Conservation (phyloP, 2,113 vertebrate genomes). For the Bombycilla garrulus region DNA sequence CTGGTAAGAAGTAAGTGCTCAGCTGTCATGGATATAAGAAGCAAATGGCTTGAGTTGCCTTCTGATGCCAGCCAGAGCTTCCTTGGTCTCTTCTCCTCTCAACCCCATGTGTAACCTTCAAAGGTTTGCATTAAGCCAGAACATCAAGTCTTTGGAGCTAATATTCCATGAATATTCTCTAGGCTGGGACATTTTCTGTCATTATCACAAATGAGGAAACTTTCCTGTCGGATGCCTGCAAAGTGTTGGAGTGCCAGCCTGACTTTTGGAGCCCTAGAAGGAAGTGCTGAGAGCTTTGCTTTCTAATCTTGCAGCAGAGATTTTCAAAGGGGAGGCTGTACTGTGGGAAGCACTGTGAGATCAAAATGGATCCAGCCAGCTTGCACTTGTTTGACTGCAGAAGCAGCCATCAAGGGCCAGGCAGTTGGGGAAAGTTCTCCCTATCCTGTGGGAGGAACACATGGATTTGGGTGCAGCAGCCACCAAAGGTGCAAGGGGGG, state of each 20-base stretch:
- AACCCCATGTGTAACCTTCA: background rate
- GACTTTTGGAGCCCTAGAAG: slow-evolving; percentile 3
- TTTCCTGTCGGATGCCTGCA: background rate
- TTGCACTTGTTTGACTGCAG: background rate
- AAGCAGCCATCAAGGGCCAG: background rate
- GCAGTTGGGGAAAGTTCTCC: background rate
- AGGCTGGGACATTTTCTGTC: background rate
- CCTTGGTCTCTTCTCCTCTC: background rate
- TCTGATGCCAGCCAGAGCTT: background rate
- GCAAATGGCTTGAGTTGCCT: background rate
- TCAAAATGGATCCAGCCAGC: background rate
- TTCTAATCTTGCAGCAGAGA: background rate
- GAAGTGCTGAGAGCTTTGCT: background rate
- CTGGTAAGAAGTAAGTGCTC: background rate
- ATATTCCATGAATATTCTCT: accelerated
- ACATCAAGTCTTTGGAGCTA: background rate
- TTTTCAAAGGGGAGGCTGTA: background rate
- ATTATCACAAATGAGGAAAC: background rate
- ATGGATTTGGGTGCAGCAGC: background rate
- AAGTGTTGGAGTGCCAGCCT: background rate
- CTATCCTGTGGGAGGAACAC: background rate
- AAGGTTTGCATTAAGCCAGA: background rate
- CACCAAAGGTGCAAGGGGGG: accelerated
- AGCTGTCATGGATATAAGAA: background rate
- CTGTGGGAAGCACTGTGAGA: background rate